Base-by-base conservation (phyloP, 2,888 invertebrate species). In the Drosophila nigritarsus region DNA sequence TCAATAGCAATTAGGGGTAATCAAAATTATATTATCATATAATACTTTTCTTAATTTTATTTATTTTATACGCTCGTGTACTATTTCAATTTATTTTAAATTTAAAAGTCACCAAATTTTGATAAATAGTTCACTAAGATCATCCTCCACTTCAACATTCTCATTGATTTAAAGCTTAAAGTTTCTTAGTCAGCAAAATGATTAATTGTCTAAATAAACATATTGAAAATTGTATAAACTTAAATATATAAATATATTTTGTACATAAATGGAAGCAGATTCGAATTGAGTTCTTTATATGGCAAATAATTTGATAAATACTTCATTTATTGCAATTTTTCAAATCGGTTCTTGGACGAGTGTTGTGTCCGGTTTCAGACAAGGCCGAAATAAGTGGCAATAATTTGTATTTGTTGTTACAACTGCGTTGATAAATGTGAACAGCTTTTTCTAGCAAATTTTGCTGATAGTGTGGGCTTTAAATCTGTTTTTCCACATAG, bases 361-460 rank as follows among this genome's bases (percentile, higher is more conserved):
- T 42, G 34, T 20, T 27, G 50, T 40, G 40, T 51, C 32, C 50
- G 65, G 20, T 7, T 50, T 18, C 27, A 48, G 40, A 51, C 50
- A 29, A 32, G 11, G 1, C n/a, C 20, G 20, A 48, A 58, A 59
- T 65, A 49, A 45, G 40, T 65, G 13, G 13, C 40, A 38, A 62
- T 48, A 27, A 38, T 27, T 29, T 40, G 1, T 13, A 65, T 13
- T 49, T 60, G 68, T 38, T 75, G 53, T 32, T 66, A 9, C 66
- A 54, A 34, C 66, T 66, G 38, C 18, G 27, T 11, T 54, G 42
- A 66, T 54, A n/a, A 48, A 49, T 66, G 56, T 45, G 36, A 13
- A 18, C 13, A 27, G 51, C 7, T 15, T 36, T 53, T 40, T 18
- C 4, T 24, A 18, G 20, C 38, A n/a, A 38, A 6, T 32, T 45